Percentiles rank a stretch among this genome's conserved stretches.
Evolutionary conservation across 2,797 vertebrate species (phyloP).

Genomic region (Orientallactaga sibirica): DNA sequence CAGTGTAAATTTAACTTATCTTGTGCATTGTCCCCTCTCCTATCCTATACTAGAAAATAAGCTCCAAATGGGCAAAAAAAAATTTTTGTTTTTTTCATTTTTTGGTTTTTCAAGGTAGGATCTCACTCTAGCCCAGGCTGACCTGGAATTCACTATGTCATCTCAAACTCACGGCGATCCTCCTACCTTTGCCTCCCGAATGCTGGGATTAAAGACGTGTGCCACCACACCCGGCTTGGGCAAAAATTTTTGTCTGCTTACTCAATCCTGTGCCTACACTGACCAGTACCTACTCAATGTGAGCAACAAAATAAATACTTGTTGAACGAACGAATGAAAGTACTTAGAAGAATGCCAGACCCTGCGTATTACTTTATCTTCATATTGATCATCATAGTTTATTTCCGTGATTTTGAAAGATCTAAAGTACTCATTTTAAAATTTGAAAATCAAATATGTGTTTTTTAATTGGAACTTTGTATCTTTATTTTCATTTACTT

Average conservation of each 20-base stretch:
- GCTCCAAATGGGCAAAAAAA: neutral
- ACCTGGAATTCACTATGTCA: too few species aligned
- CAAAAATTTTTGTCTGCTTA: neutral
- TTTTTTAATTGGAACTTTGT: neutral
- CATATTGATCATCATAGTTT: neutral
- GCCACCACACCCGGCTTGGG: neutral
- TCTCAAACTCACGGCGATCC: too few species aligned
- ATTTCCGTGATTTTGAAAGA: conserved; percentile 10
- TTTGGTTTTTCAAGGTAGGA: too few species aligned
- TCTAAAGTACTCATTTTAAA: conserved; percentile 28
- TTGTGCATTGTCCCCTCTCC: neutral
- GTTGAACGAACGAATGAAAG: neutral
- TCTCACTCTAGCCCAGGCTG: too few species aligned
- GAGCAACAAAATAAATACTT: neutral
- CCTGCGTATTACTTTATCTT: neutral
- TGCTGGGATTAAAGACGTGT: too few species aligned
- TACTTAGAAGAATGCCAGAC: neutral
- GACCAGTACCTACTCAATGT: neutral
- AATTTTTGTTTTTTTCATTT: neutral
- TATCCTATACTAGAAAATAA: neutral
- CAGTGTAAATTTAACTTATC: neutral
- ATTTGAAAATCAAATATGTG: neutral
- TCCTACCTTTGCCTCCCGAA: too few species aligned
- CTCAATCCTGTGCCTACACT: neutral
- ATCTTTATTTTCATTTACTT: too few species aligned